Base-by-base conservation (phyloP, 2,888 invertebrate genomes). In the Ethmia dodecea region DNA sequence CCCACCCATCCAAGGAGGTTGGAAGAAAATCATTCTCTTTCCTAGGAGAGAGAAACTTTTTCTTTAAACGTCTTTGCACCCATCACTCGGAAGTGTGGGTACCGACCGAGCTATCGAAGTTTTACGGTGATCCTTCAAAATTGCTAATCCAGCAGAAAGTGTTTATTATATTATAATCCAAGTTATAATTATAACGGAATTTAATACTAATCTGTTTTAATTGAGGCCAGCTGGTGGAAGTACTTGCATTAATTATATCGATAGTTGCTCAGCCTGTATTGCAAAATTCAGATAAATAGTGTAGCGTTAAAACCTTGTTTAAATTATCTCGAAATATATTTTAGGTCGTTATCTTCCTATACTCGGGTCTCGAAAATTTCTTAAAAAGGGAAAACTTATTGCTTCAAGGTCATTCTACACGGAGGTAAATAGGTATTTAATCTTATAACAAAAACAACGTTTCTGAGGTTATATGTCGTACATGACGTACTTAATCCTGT, bases 151-250 rank as follows among this genome's bases (percentile, higher is more conserved):
- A 31, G 16, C 18, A 31, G 27, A 20, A 31, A 36, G 30, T 36
- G 31, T 31, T 36, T 49, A 48, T 50, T 47, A 42, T 48, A 48
- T 32, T n/a, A n/a, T n/a, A n/a, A n/a, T n/a, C n/a, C n/a, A n/a
- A n/a, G n/a, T 32, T 28, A 25, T 43, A 47, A 49, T 41, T 42
- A 40, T 44, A 54, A 48, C 50, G 52, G 54, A 20, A 69, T 68
- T 71, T 60, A 71, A 71, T 68, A 65, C 60, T 60, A 69, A 76
- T 74, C 60, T 69, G 62, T 69, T 70, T 70, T 69, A 20, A 79
- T 77, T 78, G 71, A 80, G 78, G 80, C 58, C 76, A 73, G 55
- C 72, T 49, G 68, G 62, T 73, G 58, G 66, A 66, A 66, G 64
- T 65, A 55, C 56, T 54, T 60, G 72, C 64, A 70, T 74, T 72